Conservation (phyloP, 2,797 vertebrate species). For the Clarias fuscus region DNA sequence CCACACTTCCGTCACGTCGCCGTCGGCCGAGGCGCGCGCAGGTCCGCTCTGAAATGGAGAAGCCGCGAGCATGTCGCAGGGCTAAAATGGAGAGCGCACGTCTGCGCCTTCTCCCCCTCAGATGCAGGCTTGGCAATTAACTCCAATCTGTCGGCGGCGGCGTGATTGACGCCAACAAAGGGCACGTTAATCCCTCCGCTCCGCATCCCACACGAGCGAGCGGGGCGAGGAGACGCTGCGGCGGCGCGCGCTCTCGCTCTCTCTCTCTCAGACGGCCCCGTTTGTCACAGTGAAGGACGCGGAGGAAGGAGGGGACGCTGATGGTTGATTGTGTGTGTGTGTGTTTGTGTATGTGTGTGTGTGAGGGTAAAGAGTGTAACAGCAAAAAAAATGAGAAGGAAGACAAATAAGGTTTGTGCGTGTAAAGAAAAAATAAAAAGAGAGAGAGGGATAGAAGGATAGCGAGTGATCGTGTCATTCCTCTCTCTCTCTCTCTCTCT, state of each 20-base stretch:
- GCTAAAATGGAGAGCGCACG: slow-evolving; percentile 74
- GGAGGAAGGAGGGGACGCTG: slow-evolving; percentile 19
- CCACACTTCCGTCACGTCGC: slow-evolving; percentile 1
- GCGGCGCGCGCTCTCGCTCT: background rate
- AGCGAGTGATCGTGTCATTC: slow-evolving; percentile 76
- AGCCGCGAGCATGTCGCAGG: slow-evolving; percentile 74
- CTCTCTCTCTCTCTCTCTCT: slow-evolving; percentile 65
- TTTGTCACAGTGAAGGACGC: slow-evolving; percentile 73
- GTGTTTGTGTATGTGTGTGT: slow-evolving; percentile 2
- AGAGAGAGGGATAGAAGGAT: slow-evolving; percentile 61
- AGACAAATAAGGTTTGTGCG: slow-evolving; percentile 60
- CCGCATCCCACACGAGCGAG: slow-evolving; percentile 69
- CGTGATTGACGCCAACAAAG: slow-evolving; percentile 84
- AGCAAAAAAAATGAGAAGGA: background rate
- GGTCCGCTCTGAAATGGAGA: slow-evolving; percentile 49
- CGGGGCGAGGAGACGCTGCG: slow-evolving; percentile 38
- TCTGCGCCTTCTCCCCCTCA: slow-evolving; percentile 76
- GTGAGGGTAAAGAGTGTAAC: background rate
- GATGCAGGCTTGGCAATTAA: slow-evolving; percentile 82
- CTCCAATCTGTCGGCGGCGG: slow-evolving; percentile 81
- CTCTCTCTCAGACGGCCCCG: slow-evolving; percentile 59
- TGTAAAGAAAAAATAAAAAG: slow-evolving; percentile 55
- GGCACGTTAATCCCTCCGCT: slow-evolving; percentile 82
- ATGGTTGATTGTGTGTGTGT: slow-evolving; percentile 15
- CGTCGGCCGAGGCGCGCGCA: slow-evolving; percentile 14